Base-by-base conservation (phyloP, 2,797 vertebrate species). In the Nyctalus aviator region DNA sequence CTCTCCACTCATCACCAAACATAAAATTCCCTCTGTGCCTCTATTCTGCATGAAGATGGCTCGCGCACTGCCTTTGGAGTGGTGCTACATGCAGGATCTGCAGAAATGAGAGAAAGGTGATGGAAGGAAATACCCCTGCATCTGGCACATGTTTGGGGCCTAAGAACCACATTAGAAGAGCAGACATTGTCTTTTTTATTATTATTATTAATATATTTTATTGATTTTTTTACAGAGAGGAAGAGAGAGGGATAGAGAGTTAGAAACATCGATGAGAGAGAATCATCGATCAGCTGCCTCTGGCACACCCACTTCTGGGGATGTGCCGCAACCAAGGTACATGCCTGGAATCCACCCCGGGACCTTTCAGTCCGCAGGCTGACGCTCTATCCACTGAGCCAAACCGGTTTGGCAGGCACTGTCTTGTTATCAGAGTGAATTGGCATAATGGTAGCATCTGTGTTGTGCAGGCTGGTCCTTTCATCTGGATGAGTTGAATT, bases 381-480 rank as follows among this genome's bases (percentile, higher is more conserved):
- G 37, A 41, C 6, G 37, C 37, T 41, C 37, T 41, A 41, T 41
- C 37, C 37, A 41, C 37, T 41, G 37, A 41, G 37, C 37, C 37
- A 41, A 41, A 41, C 37, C 37, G 6, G 37, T 41, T 41, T 41
- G 37, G 37, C 37, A 41, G 37, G 37, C 32, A 23, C 6, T 35
- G 41, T n/a, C 7, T 30, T 35, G 10, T 3, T 5, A 8, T 32
- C 15, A 10, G 66, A 41, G 41, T 32, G n/a, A 35, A 35, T 55
- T 4, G n/a, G 41, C 6, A 0, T 15, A 32, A 21, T 11, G 13
- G 6, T 9, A 57, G 20, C 0, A 0, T 50, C 20, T 0, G 0
- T 20, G 25, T 30, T 25, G 13, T 17, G 18, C 30, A 13, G 41
- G 44, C 55, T 41, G 68, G 44, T 18, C 20, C 44, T n/a, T 73